Evolutionary conservation across 1,140 invertebrate genomes (phyloP).

Genomic region (Euwallacea similis): DNA sequence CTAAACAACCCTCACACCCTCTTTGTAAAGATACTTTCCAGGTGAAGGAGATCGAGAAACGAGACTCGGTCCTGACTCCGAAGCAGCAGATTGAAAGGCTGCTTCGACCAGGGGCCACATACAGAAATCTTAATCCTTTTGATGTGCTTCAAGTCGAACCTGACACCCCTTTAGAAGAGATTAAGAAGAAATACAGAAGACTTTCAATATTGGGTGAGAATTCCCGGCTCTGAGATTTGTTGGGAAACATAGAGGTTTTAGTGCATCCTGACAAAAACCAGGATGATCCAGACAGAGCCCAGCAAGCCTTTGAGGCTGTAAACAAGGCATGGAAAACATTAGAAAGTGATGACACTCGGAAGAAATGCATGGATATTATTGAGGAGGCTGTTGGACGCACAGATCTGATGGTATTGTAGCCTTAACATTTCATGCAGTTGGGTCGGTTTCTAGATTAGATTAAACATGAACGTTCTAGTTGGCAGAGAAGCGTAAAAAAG

Average conservation of each 20-base stretch:
- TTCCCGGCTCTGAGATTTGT: not conserved
- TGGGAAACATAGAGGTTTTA: constrained; percentile 59
- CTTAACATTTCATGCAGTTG: not conserved
- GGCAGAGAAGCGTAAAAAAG: constrained; percentile 91
- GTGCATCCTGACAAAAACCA: constrained; percentile 99
- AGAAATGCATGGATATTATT: constrained; percentile 94
- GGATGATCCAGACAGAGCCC: constrained; percentile 92
- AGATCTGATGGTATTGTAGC: constrained; percentile 80
- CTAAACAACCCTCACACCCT: constrained; percentile 1
- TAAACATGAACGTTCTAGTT: constrained; percentile 63
- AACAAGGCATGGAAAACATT: constrained; percentile 96
- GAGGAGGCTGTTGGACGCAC: constrained; percentile 95
- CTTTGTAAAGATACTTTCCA: constrained; percentile 54
- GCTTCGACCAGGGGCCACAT: constrained; percentile 89
- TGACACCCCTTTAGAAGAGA: constrained; percentile 82
- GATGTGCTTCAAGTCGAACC: constrained; percentile 95
- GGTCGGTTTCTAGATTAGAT: constrained; percentile 18
- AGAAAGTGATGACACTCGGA: constrained; percentile 91
- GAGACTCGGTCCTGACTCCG: constrained; percentile 87
- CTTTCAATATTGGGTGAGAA: constrained; percentile 66
- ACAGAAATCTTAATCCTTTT: constrained; percentile 96
- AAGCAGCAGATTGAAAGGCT: constrained; percentile 94
- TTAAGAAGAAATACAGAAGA: constrained; percentile 95
- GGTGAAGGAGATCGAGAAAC: constrained; percentile 95
- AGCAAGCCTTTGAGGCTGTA: constrained; percentile 92